Conservation (phyloP, 2,888 invertebrate genomes). For the Dorcus parallelipipedus region DNA sequence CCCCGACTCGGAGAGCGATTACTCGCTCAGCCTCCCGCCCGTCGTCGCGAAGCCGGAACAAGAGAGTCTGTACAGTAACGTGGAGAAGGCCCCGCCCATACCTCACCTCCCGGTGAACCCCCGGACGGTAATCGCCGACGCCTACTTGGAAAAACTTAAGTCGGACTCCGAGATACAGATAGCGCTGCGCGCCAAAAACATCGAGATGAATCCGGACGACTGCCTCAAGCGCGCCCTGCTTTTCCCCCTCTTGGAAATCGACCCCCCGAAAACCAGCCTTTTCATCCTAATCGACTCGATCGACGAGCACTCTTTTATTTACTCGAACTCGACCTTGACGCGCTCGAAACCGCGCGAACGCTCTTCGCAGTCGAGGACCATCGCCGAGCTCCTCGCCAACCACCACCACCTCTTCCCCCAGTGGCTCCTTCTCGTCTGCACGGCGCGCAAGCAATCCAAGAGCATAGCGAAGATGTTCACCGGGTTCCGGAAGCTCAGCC, state of each 20-base stretch:
- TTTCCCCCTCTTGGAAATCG: constrained; percentile 81
- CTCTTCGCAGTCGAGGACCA: constrained; percentile 58
- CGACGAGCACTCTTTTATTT: constrained; percentile 71
- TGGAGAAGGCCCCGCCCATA: constrained; percentile 46
- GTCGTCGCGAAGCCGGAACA: constrained; percentile 14
- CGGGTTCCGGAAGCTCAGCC: constrained; percentile 83
- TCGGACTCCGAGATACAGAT: constrained; percentile 79
- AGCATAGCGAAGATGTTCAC: constrained; percentile 78
- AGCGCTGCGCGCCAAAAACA: constrained; percentile 73
- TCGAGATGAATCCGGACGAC: constrained; percentile 87
- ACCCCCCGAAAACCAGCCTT: constrained; percentile 80
- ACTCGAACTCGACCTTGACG: constrained; percentile 55
- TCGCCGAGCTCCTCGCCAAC: constrained; percentile 80
- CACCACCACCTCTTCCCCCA: constrained; percentile 90
- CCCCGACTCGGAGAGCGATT: constrained; percentile 10
- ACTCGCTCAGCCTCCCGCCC: constrained; percentile 7
- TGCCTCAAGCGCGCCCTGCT: constrained; percentile 85
- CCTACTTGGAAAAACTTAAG: constrained; percentile 74
- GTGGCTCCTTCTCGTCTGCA: constrained; percentile 88
- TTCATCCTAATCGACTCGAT: constrained; percentile 89
- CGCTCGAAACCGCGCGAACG: constrained; percentile 52
- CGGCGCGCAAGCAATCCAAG: constrained; percentile 81
- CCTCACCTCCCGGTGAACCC: constrained; percentile 56
- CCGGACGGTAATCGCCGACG: constrained; percentile 66
- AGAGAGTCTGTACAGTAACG: constrained; percentile 42